Evolutionary conservation across 1,140 invertebrate genomes (phyloP).

Genomic region (Nasonia giraulti): DNA sequence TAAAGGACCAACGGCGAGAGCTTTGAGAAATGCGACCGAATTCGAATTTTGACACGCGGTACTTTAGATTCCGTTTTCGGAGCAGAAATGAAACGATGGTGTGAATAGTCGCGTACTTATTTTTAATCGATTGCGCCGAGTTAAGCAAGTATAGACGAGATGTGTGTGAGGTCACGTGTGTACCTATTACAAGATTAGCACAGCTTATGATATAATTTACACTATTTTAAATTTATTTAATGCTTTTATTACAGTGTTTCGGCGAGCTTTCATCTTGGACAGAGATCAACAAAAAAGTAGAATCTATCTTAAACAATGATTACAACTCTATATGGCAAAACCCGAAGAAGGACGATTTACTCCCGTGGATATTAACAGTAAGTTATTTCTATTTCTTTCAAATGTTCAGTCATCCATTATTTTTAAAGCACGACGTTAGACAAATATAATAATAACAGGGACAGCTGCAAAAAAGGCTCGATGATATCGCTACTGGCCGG

Average conservation of each 20-base stretch:
- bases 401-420: neutral
- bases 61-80: too few species aligned
- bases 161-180: too few species aligned
- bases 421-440: neutral
- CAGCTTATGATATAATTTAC: too few species aligned
- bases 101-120: too few species aligned
- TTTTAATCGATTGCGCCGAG: too few species aligned
- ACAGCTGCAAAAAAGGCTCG: constrained; percentile 8
- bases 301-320: constrained; percentile 27
- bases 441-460: neutral
- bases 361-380: constrained; percentile 42
- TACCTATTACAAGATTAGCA: too few species aligned
- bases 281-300: constrained; percentile 34
- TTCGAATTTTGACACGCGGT: too few species aligned
- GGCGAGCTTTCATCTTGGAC: constrained; percentile 43
- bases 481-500: neutral
- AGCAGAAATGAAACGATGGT: too few species aligned
- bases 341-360: constrained; percentile 7
- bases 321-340: constrained; percentile 31
- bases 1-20: too few species aligned
- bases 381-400: constrained; percentile 4
- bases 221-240: too few species aligned
- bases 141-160: too few species aligned
- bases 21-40: too few species aligned
- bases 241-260: constrained; percentile 32